Percentiles rank a stretch among this genome's conserved stretches.
These are phyloP conservation scores for Polypedilum pembai DNA, from an alignment of 1,140 invertebrate genomes.

Conservation along the genomic window DNA sequence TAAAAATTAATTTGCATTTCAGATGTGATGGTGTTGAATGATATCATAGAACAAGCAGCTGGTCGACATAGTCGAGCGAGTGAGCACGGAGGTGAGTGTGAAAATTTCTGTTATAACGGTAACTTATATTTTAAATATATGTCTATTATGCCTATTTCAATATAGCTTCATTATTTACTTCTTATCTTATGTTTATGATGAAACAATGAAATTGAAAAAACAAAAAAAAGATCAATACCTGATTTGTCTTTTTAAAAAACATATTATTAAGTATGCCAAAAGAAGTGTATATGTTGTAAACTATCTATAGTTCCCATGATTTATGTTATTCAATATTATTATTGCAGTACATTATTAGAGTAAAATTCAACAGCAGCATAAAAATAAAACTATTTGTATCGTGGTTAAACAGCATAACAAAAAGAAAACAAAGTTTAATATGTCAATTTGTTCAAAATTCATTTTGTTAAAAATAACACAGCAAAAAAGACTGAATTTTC, in stretches of 20 bases:
- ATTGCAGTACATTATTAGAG: too few relatives aligned
- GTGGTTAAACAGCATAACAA: too few relatives aligned
- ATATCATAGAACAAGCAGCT: slow-evolving; percentile 93
- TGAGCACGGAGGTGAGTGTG: slow-evolving; percentile 75
- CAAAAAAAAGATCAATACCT: too few relatives aligned
- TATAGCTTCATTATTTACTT: neutral
- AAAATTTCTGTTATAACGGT: neutral
- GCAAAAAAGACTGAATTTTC: too few relatives aligned
- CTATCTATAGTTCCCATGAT: neutral
- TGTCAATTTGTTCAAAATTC: too few relatives aligned
- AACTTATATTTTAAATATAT: neutral
- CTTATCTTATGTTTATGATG: too few relatives aligned
- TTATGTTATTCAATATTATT: too few relatives aligned
- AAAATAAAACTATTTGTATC: too few relatives aligned
- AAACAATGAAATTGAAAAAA: too few relatives aligned
- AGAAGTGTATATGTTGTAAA: slow-evolving; percentile 28
- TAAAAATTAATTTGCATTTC: neutral
- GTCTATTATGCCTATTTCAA: slow-evolving; percentile 6
- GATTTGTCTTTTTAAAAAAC: neutral
- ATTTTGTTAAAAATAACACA: too few relatives aligned
- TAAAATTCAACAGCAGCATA: too few relatives aligned
- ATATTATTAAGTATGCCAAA: slow-evolving; percentile 17
- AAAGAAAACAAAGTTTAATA: too few relatives aligned
- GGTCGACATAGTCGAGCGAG: slow-evolving; percentile 74
- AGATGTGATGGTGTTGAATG: slow-evolving; percentile 97